phyloP scores from a whole-genome alignment of 2,113 vertebrate species.

The Emydura subglobosa region DNA sequence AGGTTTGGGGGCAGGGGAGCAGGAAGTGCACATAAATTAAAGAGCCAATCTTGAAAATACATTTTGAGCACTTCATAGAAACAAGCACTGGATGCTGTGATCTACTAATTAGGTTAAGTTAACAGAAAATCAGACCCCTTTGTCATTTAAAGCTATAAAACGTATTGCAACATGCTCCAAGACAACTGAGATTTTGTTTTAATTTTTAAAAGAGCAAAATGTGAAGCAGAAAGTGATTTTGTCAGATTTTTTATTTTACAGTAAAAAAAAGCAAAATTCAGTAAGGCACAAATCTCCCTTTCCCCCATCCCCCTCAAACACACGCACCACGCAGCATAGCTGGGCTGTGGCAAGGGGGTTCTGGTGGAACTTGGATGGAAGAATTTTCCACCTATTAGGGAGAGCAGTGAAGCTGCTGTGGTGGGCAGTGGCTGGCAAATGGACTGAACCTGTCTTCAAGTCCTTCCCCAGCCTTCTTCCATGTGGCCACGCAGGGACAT shows the following conservation, averaged over 20 bases:
- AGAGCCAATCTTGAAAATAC: not conserved
- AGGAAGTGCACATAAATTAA: too few relatives aligned
- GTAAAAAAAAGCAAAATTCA: not conserved
- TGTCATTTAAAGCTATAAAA: not conserved
- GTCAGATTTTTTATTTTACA: not conserved
- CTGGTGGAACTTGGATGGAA: accelerated
- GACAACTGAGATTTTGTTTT: not conserved
- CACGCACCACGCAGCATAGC: not conserved
- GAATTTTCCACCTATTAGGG: accelerated
- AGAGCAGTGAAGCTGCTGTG: not conserved
- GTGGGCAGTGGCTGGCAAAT: not conserved
- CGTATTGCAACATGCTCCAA: not conserved
- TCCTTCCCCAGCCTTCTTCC: not conserved
- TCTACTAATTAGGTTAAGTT: not conserved
- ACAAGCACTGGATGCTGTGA: not conserved
- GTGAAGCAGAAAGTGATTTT: not conserved
- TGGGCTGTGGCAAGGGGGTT: not conserved
- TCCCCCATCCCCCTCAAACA: not conserved
- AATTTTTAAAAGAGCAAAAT: not conserved
- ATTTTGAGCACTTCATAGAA: accelerated
- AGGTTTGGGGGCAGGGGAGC: accelerated
- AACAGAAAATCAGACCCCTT: not conserved
- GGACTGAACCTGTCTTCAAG: not conserved
- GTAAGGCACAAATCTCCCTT: accelerated
- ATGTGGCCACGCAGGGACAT: not conserved